Base-by-base conservation (phyloP, 2,113 vertebrate genomes). In the Aphyosemion australe region DNA sequence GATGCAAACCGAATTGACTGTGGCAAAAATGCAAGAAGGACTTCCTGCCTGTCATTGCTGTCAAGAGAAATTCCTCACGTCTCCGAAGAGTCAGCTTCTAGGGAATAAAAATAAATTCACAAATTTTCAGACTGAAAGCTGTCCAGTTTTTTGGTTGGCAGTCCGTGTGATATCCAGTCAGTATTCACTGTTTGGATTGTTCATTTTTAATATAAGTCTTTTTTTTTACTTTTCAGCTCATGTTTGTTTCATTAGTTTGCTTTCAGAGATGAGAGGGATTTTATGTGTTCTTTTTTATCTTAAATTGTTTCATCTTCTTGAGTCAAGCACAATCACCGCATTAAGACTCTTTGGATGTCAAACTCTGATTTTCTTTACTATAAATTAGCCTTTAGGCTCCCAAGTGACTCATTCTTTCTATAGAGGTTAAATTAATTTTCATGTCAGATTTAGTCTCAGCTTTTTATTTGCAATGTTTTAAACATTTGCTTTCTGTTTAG, bases 21-120 rank as follows among this genome's bases (percentile, higher is more conserved):
- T 14, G 62, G 59, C 59, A 48, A 56, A 59, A 69, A 71, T 61
- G 72, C 65, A 53, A 39, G 31, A 21, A 82, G 61, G 74, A 82
- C 55, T 61, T 78, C 57, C 54, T 76, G 81, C 59, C 77, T 66
- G 78, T 82, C 84, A 63, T 57, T 13, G 65, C 65, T 78, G 71
- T 87, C 79, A 78, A 31, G 69, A 79, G 47, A 72, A 62, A 69
- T 37, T 53, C 65, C 37, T 59, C 72, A 18, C 3, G 3, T 65
- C 66, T 80, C 76, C 50, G 39, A 77, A 54, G 80, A 69, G 21
- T 31, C 58, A 3, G 46, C 76, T 51, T 48, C 58, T 18, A 19
- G 51, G 66, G 72, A 72, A 55, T 64, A 74, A 52, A 77, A 79
- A 70, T 61, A 73, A 52, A 69, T 26, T 39, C 52, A 42, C 52